Conservation (phyloP, 2,797 vertebrate species). For the Trachops cirrhosus region DNA sequence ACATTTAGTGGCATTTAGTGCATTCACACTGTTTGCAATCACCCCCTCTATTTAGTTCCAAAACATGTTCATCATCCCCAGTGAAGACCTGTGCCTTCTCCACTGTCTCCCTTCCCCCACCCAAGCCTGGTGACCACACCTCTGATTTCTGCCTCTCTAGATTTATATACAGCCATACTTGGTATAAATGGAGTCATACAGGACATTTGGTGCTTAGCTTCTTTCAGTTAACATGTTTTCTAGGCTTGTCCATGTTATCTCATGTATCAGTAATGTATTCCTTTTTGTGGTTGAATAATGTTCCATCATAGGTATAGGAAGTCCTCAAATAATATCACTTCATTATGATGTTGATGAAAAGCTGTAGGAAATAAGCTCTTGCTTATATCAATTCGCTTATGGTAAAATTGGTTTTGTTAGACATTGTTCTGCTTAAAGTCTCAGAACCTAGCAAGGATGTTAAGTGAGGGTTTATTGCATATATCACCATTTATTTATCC, state of each 20-base stretch:
- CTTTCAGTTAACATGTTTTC: neutral
- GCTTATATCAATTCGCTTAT: neutral
- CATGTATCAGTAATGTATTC: neutral
- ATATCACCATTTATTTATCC: neutral
- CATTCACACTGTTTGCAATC: neutral
- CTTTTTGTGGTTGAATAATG: neutral
- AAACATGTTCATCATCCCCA: neutral
- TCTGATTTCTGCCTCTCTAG: neutral
- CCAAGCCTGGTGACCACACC: neutral
- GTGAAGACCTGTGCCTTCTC: neutral
- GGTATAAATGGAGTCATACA: neutral
- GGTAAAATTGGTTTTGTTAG: neutral
- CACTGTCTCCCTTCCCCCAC: fast-evolving
- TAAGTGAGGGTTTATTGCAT: neutral
- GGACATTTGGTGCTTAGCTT: neutral
- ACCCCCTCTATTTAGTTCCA: neutral
- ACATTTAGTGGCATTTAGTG: neutral
- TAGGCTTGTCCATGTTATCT: neutral
- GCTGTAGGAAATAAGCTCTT: neutral
- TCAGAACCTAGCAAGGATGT: neutral
- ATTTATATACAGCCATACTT: neutral
- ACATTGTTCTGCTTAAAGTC: neutral
- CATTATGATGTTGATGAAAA: neutral
- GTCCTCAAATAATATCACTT: neutral
- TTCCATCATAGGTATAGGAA: neutral